These are phyloP conservation scores for Mobula hypostoma DNA, from an alignment of 2,113 vertebrate genomes.

Conservation along the genomic window DNA sequence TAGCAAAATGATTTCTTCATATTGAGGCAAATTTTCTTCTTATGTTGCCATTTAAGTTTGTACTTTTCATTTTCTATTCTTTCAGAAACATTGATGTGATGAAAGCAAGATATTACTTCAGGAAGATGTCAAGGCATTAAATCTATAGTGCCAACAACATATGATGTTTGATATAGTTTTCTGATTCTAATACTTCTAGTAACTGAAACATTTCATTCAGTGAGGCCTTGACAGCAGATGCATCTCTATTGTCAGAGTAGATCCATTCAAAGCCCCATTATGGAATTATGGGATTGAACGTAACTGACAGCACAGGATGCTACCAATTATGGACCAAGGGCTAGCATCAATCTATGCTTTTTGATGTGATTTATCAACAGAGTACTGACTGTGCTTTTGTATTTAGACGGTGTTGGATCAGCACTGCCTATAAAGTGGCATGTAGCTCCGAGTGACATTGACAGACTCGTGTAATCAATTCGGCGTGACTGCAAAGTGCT, in stretches of 20 bases:
- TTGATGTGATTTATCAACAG: constrained; percentile 78
- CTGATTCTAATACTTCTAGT: constrained; percentile 52
- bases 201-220: constrained; percentile 54
- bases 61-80: constrained; percentile 51
- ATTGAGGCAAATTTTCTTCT: constrained; percentile 42
- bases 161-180: constrained; percentile 50
- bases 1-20: constrained; percentile 53
- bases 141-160: constrained; percentile 46
- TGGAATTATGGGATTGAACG: constrained; percentile 60
- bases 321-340: constrained; percentile 82
- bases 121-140: constrained; percentile 42
- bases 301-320: constrained; percentile 68
- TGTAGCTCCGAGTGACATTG: constrained; percentile 73
- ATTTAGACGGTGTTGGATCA: constrained; percentile 64
- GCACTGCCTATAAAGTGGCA: constrained; percentile 72
- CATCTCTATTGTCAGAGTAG: constrained; percentile 70
- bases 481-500: constrained; percentile 64
- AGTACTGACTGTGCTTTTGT: constrained; percentile 57
- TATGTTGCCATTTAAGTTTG: constrained; percentile 39
- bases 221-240: constrained; percentile 64
- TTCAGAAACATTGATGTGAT: constrained; percentile 41
- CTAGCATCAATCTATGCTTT: constrained; percentile 67
- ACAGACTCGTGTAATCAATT: constrained; percentile 86
- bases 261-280: constrained; percentile 60
- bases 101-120: constrained; percentile 41